Evolutionary conservation across 2,113 vertebrate species (phyloP).

Genomic region (Aldabrachelys gigantea): DNA sequence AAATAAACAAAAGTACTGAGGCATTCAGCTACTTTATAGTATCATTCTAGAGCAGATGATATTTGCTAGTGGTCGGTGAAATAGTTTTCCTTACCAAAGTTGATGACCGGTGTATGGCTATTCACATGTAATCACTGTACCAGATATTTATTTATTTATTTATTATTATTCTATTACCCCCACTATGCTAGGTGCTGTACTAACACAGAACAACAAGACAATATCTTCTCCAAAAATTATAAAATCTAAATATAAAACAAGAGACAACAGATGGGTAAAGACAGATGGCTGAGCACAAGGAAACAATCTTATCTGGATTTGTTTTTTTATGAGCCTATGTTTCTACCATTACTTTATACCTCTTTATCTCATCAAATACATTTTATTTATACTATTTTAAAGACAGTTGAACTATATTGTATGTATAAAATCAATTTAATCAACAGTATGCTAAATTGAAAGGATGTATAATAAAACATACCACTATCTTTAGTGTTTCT

Average conservation of each 20-base stretch:
- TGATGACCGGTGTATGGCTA: background rate
- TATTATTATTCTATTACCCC: background rate
- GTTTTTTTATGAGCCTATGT: background rate
- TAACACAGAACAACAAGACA: background rate
- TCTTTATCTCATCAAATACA: background rate
- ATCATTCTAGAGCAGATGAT: background rate
- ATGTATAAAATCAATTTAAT: background rate
- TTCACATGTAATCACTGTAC: background rate
- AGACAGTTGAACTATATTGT: rapidly evolving
- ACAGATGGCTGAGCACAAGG: background rate
- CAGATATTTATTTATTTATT: background rate
- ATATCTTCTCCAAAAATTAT: background rate
- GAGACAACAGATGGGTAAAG: background rate
- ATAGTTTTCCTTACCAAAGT: background rate
- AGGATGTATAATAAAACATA: background rate
- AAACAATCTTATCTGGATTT: background rate
- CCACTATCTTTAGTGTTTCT: background rate
- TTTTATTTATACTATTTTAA: background rate
- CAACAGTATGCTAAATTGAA: background rate
- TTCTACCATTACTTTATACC: background rate
- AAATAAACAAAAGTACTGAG: background rate
- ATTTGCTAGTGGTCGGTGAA: background rate
- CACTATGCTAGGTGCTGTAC: background rate
- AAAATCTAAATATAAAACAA: background rate
- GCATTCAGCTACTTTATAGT: background rate